Evolutionary conservation across 2,888 invertebrate species (phyloP).

Genomic region (Chorisops tibialis): DNA sequence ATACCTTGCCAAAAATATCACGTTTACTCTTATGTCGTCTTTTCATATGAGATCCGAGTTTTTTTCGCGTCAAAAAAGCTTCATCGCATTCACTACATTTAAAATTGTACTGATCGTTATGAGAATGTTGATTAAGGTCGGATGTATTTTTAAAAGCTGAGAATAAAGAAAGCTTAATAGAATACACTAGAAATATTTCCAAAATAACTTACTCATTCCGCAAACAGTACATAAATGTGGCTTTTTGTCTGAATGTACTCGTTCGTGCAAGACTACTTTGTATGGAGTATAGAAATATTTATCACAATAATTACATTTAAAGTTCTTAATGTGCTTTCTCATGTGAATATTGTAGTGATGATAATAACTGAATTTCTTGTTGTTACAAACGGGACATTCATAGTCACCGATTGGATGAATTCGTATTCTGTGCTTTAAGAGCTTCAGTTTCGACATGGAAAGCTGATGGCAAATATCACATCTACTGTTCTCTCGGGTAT

Average conservation of each 20-base stretch:
- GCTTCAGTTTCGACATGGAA: conserved; percentile 21
- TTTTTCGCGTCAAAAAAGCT: too few species aligned
- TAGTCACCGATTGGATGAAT: conserved; percentile 14
- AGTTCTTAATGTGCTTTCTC: too few species aligned
- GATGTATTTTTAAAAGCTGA: too few species aligned
- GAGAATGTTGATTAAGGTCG: too few species aligned
- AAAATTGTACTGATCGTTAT: too few species aligned
- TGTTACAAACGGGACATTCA: conserved; percentile 25
- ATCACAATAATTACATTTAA: conserved; percentile 25
- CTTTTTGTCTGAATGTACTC: conserved; percentile 23
- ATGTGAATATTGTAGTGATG: too few species aligned
- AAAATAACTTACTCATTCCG: conserved; percentile 31
- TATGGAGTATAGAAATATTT: conserved; percentile 23
- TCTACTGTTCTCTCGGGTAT: not conserved
- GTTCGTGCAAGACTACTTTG: conserved; percentile 18
- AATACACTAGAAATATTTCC: too few species aligned
- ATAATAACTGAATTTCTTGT: not conserved
- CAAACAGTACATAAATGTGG: conserved; percentile 33
- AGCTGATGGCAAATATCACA: conserved; percentile 25
- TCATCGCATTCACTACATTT: too few species aligned
- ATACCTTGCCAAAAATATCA: too few species aligned
- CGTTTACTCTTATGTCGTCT: too few species aligned
- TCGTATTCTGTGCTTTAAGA: conserved; percentile 22
- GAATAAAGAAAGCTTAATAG: too few species aligned
- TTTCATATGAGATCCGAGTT: too few species aligned